Evolutionary conservation across 2,113 vertebrate genomes (phyloP), one percentile per base, ranked within the genome.

Genomic region (Otus sunia): DNA sequence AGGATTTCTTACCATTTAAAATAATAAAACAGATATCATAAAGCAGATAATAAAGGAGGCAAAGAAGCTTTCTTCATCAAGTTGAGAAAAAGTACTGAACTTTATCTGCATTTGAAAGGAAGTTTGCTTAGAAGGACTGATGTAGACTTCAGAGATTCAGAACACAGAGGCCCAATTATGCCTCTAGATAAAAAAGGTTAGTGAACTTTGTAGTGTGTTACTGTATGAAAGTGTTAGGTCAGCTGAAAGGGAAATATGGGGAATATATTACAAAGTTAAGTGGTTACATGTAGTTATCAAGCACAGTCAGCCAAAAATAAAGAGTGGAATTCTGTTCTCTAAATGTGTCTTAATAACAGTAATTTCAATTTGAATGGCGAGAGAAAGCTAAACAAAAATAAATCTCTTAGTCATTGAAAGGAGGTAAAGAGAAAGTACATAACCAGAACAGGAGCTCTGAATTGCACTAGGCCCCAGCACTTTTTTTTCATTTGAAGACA

Each of bases 31-130:
- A 55, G 55, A 53, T 94, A 82, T 78, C 49, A 85, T 87, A 68
- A 90, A 81, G n/a, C 15, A 62, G 26, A 47, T 72, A 41, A 64
- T 75, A 84, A 91, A 88, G 58, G 34, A 93, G 19, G 55, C 30
- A 86, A 93, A 95, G 17, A 43, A 90, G 9, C 34, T 80, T 90
- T 80, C 62, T 92, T 72, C 43, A 37, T 73, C 17, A n/a, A 82
- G 60, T 69, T 96, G 58, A 77, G 59, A 62, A 82, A 59, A 90
- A 92, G 64, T 92, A 82, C 49, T 83, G 41, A 47, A 74, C 75
- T 60, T 81, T 80, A 94, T 97, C 96, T 97, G 92, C 91, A 93
- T 97, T 96, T 97, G 96, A 95, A 97, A 97, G 72, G 82, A 87
- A 85, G 82, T 97, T 97, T 95, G 92, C 52, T 89, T 92, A 93